A percentile compares a stretch with the other conserved stretches of the same genome.
Evolutionary conservation across 2,797 vertebrate genomes (phyloP).

Genomic region (Melanogrammus aeglefinus): DNA sequence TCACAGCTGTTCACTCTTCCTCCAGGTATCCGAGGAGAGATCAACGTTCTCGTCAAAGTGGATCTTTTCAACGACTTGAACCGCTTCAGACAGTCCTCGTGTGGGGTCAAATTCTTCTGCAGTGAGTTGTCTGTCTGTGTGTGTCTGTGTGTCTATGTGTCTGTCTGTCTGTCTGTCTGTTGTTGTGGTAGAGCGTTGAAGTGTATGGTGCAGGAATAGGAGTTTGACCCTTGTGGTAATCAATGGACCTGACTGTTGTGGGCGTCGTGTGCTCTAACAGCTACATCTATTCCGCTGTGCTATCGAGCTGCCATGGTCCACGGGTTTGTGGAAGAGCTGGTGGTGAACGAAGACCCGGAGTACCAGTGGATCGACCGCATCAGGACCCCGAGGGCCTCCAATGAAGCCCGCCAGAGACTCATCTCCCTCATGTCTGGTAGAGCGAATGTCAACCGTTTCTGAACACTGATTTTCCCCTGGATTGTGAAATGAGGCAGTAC

Average conservation of each 20-base stretch:
- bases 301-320: constrained; percentile 91
- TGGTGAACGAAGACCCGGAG: constrained; percentile 98
- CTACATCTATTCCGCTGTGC: constrained; percentile 90
- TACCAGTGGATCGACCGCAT: constrained; percentile 99
- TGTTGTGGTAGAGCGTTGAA: not conserved
- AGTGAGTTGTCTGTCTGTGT: constrained; percentile 77
- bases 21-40: constrained; percentile 94
- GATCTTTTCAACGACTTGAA: constrained; percentile 99
- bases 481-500: not conserved
- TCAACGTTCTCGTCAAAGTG: constrained; percentile 95
- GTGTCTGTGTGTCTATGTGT: too few relatives aligned
- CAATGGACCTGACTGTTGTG: not conserved
- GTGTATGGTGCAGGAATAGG: not conserved
- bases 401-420: constrained; percentile 94
- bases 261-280: constrained; percentile 58
- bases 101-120: constrained; percentile 98
- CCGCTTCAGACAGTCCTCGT: constrained; percentile 96
- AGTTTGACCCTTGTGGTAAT: not conserved
- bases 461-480: not conserved
- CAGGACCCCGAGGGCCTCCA: constrained; percentile 93
- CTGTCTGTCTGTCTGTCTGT: not conserved
- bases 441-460: not conserved
- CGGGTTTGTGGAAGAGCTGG: constrained; percentile 97
- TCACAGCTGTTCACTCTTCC: constrained; percentile 10
- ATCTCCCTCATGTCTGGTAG: constrained; percentile 99